These are phyloP conservation scores for Microtus richardsoni DNA, from an alignment of 2,113 vertebrate genomes.

Conservation along the genomic window DNA sequence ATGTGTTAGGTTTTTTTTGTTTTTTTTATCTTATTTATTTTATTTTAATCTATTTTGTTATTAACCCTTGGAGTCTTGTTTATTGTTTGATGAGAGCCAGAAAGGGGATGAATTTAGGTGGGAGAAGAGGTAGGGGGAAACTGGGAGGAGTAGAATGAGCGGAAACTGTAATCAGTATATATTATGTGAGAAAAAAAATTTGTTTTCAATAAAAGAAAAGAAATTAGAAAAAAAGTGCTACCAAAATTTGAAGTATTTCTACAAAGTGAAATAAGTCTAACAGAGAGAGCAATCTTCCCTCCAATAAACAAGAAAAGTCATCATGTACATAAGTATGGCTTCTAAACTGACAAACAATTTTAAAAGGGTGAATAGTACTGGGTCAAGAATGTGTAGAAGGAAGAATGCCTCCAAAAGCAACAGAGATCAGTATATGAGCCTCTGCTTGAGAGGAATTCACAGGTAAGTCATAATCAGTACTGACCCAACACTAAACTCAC, in stretches of 20 bases:
- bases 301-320: conserved; percentile 8
- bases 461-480: neutral
- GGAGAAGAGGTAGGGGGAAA: neutral
- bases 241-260: conserved; percentile 14
- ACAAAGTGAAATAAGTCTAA: neutral
- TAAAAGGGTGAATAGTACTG: neutral
- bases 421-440: neutral
- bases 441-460: conserved; percentile 24
- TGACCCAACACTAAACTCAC: conserved; percentile 1
- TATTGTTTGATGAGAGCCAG: neutral
- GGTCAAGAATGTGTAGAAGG: neutral
- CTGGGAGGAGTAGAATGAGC: neutral
- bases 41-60: neutral
- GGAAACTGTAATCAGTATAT: neutral
- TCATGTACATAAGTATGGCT: neutral
- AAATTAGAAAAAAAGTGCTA: neutral
- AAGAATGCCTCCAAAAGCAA: neutral
- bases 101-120: neutral
- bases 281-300: neutral
- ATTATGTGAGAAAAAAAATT: neutral
- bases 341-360: conserved; percentile 10
- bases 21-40: neutral
- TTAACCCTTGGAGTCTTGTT: neutral
- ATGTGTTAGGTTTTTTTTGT: neutral
- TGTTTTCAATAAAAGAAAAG: neutral